Evolutionary conservation across 2,113 vertebrate genomes (phyloP), one percentile per base, ranked within the genome.

Genomic region (Atractosteus spatula): DNA sequence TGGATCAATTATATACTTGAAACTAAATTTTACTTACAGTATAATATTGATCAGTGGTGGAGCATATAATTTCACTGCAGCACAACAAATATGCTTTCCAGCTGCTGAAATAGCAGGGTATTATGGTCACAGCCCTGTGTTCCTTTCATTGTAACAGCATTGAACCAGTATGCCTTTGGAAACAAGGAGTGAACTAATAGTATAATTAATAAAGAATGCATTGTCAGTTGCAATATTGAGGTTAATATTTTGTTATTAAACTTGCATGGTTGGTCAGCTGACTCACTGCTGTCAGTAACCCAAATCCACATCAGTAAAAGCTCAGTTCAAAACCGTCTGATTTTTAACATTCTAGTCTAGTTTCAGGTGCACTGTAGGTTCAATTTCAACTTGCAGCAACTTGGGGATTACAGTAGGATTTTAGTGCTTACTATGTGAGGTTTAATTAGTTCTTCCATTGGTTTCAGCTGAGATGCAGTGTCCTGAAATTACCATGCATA

Each of bases 301-400:
- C 71, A 61, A 85, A 86, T 86, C 71, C 77, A 76, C 75, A 77
- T 76, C 71, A 73, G 29, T 41, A 7, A 71, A 79, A 78, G 64
- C 72, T 63, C 42, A 75, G 56, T 8, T 59, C 56, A 2, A 10
- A 51, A 51, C 47, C 47, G 10, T 51, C 10, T 51, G 10, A 71
- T 74, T 62, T 74, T 74, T 62, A 74, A 72, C 55, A 76, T 29
- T 29, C 29, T 29, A 29, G 29, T 69, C 71, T 76, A 79, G 56
- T 76, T 73, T 70, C 57, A 54, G 62, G 41, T 42, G 68, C 67
- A 71, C 75, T 73, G 29, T 43, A 77, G 71, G 72, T 73, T 42
- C 74, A 67, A 75, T 79, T 55, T 84, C 85, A 90, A 87, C 82
- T 83, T 76, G 80, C 82, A 80, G 83, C 83, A 78, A 66, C 80